Conservation (phyloP, 2,113 vertebrate genomes). For the Grammomys dolichurus region DNA sequence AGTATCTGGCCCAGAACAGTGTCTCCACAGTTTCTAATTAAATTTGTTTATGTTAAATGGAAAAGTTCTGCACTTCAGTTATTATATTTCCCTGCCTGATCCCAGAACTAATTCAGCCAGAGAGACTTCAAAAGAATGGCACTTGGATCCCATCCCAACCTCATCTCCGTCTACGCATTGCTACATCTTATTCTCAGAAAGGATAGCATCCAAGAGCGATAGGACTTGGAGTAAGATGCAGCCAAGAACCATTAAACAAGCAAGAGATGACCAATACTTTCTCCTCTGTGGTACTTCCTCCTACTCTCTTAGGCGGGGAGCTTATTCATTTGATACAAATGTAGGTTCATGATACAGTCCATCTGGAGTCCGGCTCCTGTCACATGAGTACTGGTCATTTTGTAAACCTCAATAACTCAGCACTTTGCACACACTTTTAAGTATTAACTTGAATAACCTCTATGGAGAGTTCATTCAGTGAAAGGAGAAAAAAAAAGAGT, state of each 20-base stretch:
- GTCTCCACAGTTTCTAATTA: not conserved
- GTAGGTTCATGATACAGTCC: constrained; percentile 60
- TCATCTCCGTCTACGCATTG: not conserved
- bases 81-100: not conserved
- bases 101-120: not conserved
- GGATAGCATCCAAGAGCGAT: constrained; percentile 23
- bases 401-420: constrained; percentile 15
- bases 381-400: constrained; percentile 29
- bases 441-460: constrained; percentile 21
- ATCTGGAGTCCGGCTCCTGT: constrained; percentile 32
- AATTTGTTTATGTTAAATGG: not conserved
- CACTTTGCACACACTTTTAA: constrained; percentile 22
- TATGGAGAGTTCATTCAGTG: not conserved
- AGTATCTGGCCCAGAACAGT: not conserved
- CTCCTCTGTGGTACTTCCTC: constrained; percentile 27
- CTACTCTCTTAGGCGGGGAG: constrained; percentile 42
- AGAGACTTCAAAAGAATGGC: not conserved
- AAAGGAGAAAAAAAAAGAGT: constrained; percentile 7
- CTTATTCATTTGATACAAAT: constrained; percentile 61
- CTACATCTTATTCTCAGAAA: constrained; percentile 60
- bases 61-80: constrained; percentile 20
- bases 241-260: constrained; percentile 60
- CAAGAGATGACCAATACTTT: constrained; percentile 14
- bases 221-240: constrained; percentile 6
- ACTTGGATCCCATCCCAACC: not conserved